Base-by-base conservation (phyloP, 2,888 invertebrate genomes). In the Morpho achilles region DNA sequence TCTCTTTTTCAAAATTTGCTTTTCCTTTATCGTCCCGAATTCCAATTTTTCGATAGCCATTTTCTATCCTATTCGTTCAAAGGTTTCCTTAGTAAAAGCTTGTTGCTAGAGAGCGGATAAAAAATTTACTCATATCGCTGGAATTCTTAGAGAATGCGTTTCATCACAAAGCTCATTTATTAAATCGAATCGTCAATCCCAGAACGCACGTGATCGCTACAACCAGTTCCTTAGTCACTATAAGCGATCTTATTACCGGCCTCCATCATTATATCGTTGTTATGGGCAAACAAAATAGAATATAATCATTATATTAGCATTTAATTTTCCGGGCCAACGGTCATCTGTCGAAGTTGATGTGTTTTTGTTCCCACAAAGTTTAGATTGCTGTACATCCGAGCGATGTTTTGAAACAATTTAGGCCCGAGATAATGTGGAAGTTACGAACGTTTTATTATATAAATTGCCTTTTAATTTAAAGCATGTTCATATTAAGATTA, bases 251-350 rank as follows among this genome's bases (percentile, higher is more conserved):
- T 73, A 83, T 59, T 59, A 51, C 50, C 50, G 53, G 23, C 42
- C 22, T 61, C 65, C 67, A 48, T 72, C 67, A 72, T 72, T 72
- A 71, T 72, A 87, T 87, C 80, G 84, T 82, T 84, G 84, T 90
- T 90, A 90, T 72, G 75, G 75, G 78, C 77, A 77, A 77, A 81
- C 77, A 72, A 79, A 80, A 80, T 78, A 75, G 79, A 79, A 80
- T 81, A 84, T 84, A 82, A 84, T 83, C 75, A 84, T 80, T 79
- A 76, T 85, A 89, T 90, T 88, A 89, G 86, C 89, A 90, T 90
- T 88, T 90, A 87, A 88, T 89, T 88, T 88, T 78, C 84, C 81
- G 79, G 82, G 73, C 84, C 76, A 83, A 79, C 77, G 87, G 75
- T 77, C 77, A 65, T 65, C 67, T 79, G 76, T 75, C 76, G 75